These are phyloP conservation scores for Aegithalos caudatus DNA, from an alignment of 2,113 vertebrate species.

Conservation along the genomic window DNA sequence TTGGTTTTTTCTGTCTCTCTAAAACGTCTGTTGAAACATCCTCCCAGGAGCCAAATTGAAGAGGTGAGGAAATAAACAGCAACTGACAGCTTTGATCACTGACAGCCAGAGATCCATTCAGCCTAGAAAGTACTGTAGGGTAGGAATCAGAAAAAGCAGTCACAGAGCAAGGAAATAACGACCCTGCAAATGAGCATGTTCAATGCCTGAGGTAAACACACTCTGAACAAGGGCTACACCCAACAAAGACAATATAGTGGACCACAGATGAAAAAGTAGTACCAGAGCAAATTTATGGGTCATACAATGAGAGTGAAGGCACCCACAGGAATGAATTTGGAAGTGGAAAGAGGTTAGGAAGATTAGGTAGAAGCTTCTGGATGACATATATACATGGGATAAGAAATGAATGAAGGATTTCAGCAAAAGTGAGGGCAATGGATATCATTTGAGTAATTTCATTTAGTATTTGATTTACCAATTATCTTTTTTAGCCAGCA, in stretches of 20 bases:
- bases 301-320: not conserved
- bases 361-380: not conserved
- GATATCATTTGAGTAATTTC: not conserved
- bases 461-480: conserved; percentile 30
- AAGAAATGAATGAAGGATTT: not conserved
- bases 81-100: conserved; percentile 70
- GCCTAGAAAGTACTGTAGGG: not conserved
- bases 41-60: conserved; percentile 73
- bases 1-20: conserved; percentile 71
- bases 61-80: conserved; percentile 75
- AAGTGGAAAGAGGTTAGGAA: not conserved
- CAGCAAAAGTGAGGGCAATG: not conserved
- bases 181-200: not conserved
- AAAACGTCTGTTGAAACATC: conserved; percentile 75
- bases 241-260: not conserved
- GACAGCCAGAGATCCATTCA: conserved; percentile 51
- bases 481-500: not conserved
- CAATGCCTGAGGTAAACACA: not conserved
- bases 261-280: not conserved
- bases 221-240: not conserved
- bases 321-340: not conserved
- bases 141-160: not conserved
- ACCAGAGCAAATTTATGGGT: not conserved
- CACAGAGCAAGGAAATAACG: not conserved
- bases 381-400: not conserved